A percentile compares a stretch with the other conserved stretches of the same genome.
Conservation (phyloP, 2,113 vertebrate species). For the Neolamprologus toae region DNA sequence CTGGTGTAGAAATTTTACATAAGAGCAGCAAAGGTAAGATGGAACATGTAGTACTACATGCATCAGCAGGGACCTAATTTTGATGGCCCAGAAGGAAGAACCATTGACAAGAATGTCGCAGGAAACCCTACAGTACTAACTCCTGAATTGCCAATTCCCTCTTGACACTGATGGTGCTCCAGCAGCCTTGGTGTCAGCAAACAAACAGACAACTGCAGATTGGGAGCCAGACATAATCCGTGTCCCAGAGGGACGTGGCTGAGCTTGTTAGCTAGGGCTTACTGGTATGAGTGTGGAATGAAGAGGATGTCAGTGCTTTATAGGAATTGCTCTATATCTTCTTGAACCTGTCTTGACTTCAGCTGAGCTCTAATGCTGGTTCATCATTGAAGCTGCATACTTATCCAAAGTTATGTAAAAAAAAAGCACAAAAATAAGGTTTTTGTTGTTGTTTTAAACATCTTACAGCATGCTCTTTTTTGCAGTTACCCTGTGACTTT, state of each 20-base stretch:
- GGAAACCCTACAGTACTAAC: not conserved
- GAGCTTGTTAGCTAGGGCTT: constrained; percentile 23
- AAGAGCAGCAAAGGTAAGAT: not conserved
- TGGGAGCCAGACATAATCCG: constrained; percentile 11
- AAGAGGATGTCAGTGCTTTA: not conserved
- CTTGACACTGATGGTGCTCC: not conserved
- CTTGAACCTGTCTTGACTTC: not conserved
- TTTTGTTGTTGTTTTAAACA: not conserved
- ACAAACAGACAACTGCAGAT: not conserved
- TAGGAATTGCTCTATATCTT: not conserved
- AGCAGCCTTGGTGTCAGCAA: not conserved
- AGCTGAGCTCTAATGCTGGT: not conserved
- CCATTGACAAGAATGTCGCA: not conserved
- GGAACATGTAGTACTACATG: not conserved
- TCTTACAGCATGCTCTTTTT: not conserved
- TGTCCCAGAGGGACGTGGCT: not conserved
- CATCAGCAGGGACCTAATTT: not conserved
- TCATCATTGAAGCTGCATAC: not conserved
- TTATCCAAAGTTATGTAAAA: not conserved
- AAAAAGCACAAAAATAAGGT: not conserved
- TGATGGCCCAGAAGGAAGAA: not conserved
- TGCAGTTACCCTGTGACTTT: not conserved
- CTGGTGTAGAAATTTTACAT: not conserved
- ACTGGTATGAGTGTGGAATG: not conserved
- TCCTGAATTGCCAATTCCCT: not conserved